Conservation (phyloP, 2,888 invertebrate species). For the Lasius platythorax region DNA sequence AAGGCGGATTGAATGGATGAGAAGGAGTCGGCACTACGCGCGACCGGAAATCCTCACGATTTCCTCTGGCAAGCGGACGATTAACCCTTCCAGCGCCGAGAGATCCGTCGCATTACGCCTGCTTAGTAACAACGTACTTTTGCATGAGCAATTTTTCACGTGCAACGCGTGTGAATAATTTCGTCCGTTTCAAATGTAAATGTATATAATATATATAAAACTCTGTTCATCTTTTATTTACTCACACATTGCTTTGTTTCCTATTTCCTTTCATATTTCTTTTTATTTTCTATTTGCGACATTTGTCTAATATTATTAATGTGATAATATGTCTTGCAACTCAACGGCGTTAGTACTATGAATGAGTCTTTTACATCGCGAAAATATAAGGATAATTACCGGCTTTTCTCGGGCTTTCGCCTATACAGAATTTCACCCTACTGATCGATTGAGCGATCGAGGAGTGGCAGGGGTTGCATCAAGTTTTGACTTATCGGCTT, state of each 20-base stretch:
- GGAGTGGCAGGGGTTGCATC: conserved; percentile 60
- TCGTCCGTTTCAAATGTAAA: not conserved
- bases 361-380: not conserved
- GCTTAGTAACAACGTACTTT: conserved; percentile 31
- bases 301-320: not conserved
- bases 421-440: conserved; percentile 44
- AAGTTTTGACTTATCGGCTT: conserved; percentile 74
- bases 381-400: not conserved
- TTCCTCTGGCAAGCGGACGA: conserved; percentile 44
- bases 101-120: conserved; percentile 17
- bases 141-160: conserved; percentile 11
- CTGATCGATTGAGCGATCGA: conserved; percentile 70
- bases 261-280: not conserved
- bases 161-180: not conserved
- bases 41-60: conserved; percentile 51
- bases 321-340: not conserved
- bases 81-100: conserved; percentile 41
- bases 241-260: not conserved
- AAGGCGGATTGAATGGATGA: conserved; percentile 48
- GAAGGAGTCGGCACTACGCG: conserved; percentile 24
- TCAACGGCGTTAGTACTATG: not conserved
- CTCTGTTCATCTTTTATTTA: not conserved
- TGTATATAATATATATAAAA: not conserved
- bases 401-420: not conserved
- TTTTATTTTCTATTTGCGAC: not conserved